Conservation (phyloP, 2,113 vertebrate species). For the Semnornis frantzii region DNA sequence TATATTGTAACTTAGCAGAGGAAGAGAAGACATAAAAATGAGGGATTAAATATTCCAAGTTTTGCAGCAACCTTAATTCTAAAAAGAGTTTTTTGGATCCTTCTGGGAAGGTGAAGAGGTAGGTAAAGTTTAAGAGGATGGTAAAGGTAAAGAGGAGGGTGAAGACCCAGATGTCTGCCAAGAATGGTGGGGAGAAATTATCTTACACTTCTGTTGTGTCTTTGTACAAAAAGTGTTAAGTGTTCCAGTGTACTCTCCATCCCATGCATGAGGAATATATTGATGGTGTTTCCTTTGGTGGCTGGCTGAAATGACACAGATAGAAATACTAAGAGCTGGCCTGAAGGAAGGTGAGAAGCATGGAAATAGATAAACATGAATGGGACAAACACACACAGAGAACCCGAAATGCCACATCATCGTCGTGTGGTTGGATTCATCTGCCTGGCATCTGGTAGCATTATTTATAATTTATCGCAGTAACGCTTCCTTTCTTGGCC, state of each 20-base stretch:
- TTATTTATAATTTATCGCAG: background rate
- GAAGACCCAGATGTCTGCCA: background rate
- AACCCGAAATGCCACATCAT: background rate
- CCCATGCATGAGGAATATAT: fast-evolving
- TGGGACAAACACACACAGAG: background rate
- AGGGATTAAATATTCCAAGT: background rate
- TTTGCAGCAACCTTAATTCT: background rate
- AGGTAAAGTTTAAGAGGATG: too few relatives aligned
- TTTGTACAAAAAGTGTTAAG: background rate
- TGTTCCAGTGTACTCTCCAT: background rate
- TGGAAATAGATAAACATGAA: background rate
- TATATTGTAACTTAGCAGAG: background rate
- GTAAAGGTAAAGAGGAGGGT: too few relatives aligned
- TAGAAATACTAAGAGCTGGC: background rate
- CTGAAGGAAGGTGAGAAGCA: background rate
- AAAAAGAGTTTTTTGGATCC: background rate
- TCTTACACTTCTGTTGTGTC: background rate
- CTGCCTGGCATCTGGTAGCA: background rate
- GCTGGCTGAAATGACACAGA: background rate
- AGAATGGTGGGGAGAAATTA: background rate
- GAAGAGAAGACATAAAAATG: background rate
- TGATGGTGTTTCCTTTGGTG: background rate
- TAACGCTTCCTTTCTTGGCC: background rate
- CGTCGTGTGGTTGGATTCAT: background rate
- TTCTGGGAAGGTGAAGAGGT: background rate